Base-by-base conservation (phyloP, 37 sponge, comb jelly and placozoan species). In the Cladorhizidae sp. region DNA sequence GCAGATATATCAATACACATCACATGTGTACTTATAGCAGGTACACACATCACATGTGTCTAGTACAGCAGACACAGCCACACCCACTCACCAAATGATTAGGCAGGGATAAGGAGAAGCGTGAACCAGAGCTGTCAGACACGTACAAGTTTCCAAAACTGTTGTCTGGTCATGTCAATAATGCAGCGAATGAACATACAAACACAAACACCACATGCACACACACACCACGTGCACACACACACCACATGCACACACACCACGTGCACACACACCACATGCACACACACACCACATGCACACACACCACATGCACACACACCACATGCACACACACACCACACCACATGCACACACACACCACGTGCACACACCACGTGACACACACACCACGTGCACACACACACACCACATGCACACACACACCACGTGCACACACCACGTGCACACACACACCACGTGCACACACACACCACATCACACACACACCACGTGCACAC, bases 51-150 rank as follows among this genome's bases (percentile, higher is more conserved):
- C 17, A 54, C 55, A 64, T 25, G 28, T n/a, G 28, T 12, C n/a
- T 35, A n/a, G n/a, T n/a, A n/a, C n/a, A n/a, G n/a, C n/a, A n/a
- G n/a, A n/a, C n/a, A n/a, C n/a, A n/a, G n/a, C n/a, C n/a, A n/a
- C n/a, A n/a, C n/a, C n/a, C 31, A 52, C 74, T 31, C 33, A 74
- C 74, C 57, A 76, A 39, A 26, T 91, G 91, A 25, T 78, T 75
- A 17, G 40, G n/a, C 18, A 91, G 75, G 20, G 91, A 91, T 3
- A 91, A 22, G 54, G 87, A 52, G 75, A 86, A 91, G 25, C 31
- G 20, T 5, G 83, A 49, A 2, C 79, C 91, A 29, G 68, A 18
- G 26, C 51, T 63, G 62, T 85, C 90, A 0, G 85, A 84, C 0
- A 67, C 72, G 58, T 85, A 85, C 33, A 90, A 74, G 25, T 77